A percentile compares a stretch with the other conserved stretches of the same genome.
Conservation (phyloP, 2,797 vertebrate species). For the Parauchenoglanis ngamensis region DNA sequence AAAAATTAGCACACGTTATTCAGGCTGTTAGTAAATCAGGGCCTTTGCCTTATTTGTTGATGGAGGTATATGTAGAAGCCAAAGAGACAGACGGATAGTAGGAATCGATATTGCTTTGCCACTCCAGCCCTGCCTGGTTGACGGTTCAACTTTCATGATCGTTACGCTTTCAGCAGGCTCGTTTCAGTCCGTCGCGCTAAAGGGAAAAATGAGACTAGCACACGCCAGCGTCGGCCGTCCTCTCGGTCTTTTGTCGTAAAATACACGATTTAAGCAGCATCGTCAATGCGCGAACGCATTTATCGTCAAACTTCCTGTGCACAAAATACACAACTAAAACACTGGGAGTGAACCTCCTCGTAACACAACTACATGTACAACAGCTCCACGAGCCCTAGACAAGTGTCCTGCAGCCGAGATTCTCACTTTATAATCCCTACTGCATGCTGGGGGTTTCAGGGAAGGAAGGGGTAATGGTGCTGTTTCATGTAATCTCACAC, state of each 20-base stretch:
- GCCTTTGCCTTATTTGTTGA: slow-evolving; percentile 53
- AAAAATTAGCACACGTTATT: not conserved
- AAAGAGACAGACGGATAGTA: slow-evolving; percentile 56
- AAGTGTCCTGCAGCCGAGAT: slow-evolving; percentile 38
- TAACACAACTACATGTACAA: slow-evolving; percentile 25
- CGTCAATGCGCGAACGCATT: slow-evolving; percentile 70
- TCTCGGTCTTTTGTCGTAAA: slow-evolving; percentile 63
- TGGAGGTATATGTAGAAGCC: slow-evolving; percentile 72
- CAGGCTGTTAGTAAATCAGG: slow-evolving; percentile 28
- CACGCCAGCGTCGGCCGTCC: slow-evolving; percentile 71
- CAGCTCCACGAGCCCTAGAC: slow-evolving; percentile 50
- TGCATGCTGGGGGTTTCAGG: slow-evolving; percentile 39
- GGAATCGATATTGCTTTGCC: slow-evolving; percentile 76
- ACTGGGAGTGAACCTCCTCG: not conserved
- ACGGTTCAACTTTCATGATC: not conserved
- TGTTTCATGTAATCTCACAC: slow-evolving; percentile 29
- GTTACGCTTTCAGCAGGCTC: not conserved
- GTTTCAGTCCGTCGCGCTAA: slow-evolving; percentile 3
- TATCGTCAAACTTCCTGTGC: slow-evolving; percentile 60
- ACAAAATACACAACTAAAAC: slow-evolving; percentile 68
- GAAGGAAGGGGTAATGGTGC: slow-evolving; percentile 8
- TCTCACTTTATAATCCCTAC: slow-evolving; percentile 26
- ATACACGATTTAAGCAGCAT: slow-evolving; percentile 75
- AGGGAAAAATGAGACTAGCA: slow-evolving; percentile 23
- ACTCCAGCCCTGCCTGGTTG: slow-evolving; percentile 46